Conservation (phyloP, 92 coral and sea anemone genomes). For the Pocillopora meandrina region DNA sequence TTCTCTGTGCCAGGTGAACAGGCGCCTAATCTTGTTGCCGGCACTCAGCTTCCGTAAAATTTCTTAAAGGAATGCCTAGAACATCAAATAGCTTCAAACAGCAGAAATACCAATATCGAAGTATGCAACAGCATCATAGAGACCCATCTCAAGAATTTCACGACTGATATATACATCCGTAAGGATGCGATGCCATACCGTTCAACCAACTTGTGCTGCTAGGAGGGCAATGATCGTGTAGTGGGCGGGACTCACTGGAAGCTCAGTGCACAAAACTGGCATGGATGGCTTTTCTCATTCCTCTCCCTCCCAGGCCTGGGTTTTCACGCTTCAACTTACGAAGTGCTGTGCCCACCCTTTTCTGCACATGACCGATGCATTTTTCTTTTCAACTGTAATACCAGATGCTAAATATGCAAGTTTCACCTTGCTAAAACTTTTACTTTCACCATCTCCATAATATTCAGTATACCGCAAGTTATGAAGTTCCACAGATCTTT, state of each 20-base stretch:
- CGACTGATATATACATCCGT: slow-evolving; percentile 54
- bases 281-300: slow-evolving; percentile 57
- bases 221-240: slow-evolving; percentile 63
- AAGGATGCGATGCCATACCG: slow-evolving; percentile 49
- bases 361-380: slow-evolving; percentile 62
- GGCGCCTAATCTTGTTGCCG: slow-evolving; percentile 38
- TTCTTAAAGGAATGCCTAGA: slow-evolving; percentile 57
- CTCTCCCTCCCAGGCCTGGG: slow-evolving; percentile 57
- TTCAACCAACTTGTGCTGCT: slow-evolving; percentile 68
- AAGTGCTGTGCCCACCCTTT: slow-evolving; percentile 62
- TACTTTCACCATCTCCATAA: too few species aligned
- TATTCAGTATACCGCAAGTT: not conserved
- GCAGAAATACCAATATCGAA: slow-evolving; percentile 56
- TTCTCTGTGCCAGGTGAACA: slow-evolving; percentile 44
- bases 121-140: slow-evolving; percentile 62
- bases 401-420: slow-evolving; percentile 4
- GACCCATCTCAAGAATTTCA: slow-evolving; percentile 58
- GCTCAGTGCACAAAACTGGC: slow-evolving; percentile 64
- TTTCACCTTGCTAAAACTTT: too few species aligned
- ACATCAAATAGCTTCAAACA: slow-evolving; percentile 48
- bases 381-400: slow-evolving; percentile 30
- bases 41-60: slow-evolving; percentile 60
- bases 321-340: slow-evolving; percentile 51
- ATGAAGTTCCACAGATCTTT: slow-evolving; percentile 12
- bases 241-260: slow-evolving; percentile 48